phyloP scores from a whole-genome alignment of 1,140 invertebrate genomes.

The Samia ricini region DNA sequence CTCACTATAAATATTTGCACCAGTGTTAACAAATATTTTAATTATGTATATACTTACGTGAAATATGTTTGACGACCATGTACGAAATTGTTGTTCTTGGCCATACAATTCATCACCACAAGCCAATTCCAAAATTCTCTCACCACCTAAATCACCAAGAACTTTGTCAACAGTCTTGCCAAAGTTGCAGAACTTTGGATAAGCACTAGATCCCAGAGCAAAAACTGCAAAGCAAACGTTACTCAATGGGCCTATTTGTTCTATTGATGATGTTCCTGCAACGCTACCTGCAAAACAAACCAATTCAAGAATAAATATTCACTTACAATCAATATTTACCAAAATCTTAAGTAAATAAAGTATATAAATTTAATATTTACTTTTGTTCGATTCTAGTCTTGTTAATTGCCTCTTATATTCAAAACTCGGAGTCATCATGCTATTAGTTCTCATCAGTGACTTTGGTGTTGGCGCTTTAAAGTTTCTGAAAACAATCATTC shows the following conservation, averaged over 20 bases:
- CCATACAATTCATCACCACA: slow-evolving; percentile 97
- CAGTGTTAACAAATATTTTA: too few species aligned
- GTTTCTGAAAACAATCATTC: slow-evolving; percentile 29
- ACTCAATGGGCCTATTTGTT: slow-evolving; percentile 91
- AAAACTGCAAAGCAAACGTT: slow-evolving; percentile 97
- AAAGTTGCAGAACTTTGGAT: slow-evolving; percentile 98
- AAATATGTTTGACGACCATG: slow-evolving; percentile 95
- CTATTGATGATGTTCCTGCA: slow-evolving; percentile 84
- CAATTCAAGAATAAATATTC: neutral
- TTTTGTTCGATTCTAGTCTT: slow-evolving; percentile 83
- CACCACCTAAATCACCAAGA: slow-evolving; percentile 92
- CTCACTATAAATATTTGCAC: too few species aligned
- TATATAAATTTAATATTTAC: slow-evolving; percentile 32
- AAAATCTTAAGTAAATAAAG: neutral
- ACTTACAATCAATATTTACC: neutral
- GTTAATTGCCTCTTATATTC: slow-evolving; percentile 78
- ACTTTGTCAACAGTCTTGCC: slow-evolving; percentile 95
- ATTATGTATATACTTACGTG: slow-evolving; percentile 79
- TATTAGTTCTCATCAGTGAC: slow-evolving; percentile 93
- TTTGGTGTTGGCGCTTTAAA: slow-evolving; percentile 86
- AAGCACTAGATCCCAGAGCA: slow-evolving; percentile 95
- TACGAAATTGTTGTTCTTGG: slow-evolving; percentile 94
- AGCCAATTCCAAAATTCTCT: slow-evolving; percentile 87
- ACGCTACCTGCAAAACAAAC: slow-evolving; percentile 52
- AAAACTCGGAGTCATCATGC: slow-evolving; percentile 83